Evolutionary conservation across 2,113 vertebrate genomes (phyloP), one percentile per base, ranked within the genome.

Genomic region (Hyaena hyaena): DNA sequence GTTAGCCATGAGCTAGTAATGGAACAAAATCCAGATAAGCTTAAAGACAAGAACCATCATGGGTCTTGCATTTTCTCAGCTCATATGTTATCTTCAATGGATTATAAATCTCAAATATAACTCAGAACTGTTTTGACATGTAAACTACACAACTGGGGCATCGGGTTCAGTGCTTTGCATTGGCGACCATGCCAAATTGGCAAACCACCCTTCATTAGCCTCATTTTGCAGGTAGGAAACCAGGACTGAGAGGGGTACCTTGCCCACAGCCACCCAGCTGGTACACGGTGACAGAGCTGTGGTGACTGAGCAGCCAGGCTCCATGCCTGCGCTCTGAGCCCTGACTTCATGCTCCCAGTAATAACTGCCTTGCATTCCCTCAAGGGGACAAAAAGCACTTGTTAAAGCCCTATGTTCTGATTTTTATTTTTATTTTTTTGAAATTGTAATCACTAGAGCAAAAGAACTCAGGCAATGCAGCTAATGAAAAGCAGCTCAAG

Each of bases 61-160:
- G n/a, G 28, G 10, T 63, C 31, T 45, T 92, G 8, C 2, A 7
- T 93, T 93, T 63, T 91, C 58, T 48, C 28, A 50, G 31, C 76
- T 65, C 3, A 39, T 23, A 66, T 35, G 19, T 69, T 61, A 58
- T 74, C 50, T 16, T 77, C 43, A 35, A 28, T 71, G 12, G 26
- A 15, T 95, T 89, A 65, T 79, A 80, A 83, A 76, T 61, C 35
- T 95, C 92, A 83, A 61, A n/a, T 39, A 10, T 15, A 73, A 53
- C 31, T 66, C 45, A 55, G 33, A 65, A 88, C 10, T 45, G 65
- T 73, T 71, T 87, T 53, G 77, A 88, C 65, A 28, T 55, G 23
- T 26, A 93, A 96, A 61, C 53, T 58, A 4, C 26, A 26, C 68
- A 79, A 93, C 61, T 83, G 19, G 39, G 43, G 26, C 55, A 63